Evolutionary conservation across 2,113 vertebrate genomes (phyloP).

Genomic region (Calidris pygmaea): DNA sequence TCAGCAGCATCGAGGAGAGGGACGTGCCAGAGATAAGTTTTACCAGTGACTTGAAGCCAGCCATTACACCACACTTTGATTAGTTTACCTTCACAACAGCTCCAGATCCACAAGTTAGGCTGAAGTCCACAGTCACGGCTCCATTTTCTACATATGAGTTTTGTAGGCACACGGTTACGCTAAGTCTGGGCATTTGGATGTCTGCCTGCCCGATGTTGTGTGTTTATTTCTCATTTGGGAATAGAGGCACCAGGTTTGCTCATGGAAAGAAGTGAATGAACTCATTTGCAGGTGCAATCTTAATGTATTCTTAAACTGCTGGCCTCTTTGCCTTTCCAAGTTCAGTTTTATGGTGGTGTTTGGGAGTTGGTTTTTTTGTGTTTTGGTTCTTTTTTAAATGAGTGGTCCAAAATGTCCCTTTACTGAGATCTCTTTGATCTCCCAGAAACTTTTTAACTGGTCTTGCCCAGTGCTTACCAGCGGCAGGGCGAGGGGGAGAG

Average conservation of each 20-base stretch:
- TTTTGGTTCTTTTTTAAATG: background rate
- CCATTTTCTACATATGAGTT: background rate
- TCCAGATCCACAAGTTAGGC: background rate
- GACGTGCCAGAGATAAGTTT: background rate
- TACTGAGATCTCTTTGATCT: background rate
- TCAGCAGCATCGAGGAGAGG: background rate
- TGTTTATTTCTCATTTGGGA: slow-evolving; percentile 15
- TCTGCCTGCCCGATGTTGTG: background rate
- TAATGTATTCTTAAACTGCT: background rate
- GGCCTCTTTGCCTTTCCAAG: background rate
- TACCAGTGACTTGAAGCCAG: background rate
- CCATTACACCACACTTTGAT: background rate
- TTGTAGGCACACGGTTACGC: background rate
- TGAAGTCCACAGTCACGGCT: background rate
- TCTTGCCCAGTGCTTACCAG: background rate
- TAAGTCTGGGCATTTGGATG: background rate
- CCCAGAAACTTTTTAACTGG: background rate
- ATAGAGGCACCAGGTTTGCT: background rate
- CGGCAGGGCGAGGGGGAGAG: background rate
- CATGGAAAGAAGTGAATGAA: slow-evolving; percentile 15
- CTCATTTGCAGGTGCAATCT: slow-evolving; percentile 24
- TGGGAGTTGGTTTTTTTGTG: background rate
- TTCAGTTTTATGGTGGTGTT: background rate
- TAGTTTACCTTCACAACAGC: background rate
- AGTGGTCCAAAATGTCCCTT: background rate